These are phyloP conservation scores for Neoitamus cyanurus DNA, from an alignment of 2,888 invertebrate genomes.

Conservation along the genomic window DNA sequence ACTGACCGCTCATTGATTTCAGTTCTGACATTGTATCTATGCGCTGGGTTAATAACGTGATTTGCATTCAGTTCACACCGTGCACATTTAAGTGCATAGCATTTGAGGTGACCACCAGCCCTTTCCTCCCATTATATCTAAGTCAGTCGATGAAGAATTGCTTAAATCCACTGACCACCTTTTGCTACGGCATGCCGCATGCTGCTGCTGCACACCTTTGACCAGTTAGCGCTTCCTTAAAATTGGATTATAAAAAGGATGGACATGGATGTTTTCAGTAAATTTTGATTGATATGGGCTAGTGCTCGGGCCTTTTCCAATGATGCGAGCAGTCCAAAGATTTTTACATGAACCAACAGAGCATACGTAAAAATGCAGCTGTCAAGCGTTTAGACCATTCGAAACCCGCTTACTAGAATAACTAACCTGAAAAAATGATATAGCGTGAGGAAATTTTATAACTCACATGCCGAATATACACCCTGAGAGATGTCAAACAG, in stretches of 20 bases:
- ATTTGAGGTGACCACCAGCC: slow-evolving; percentile 6
- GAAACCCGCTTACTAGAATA: too few species aligned
- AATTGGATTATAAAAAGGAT: slow-evolving; percentile 36
- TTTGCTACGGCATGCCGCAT: not conserved
- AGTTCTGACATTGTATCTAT: slow-evolving; percentile 9
- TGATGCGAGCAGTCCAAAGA: not conserved
- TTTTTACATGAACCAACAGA: not conserved
- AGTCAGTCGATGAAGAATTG: slow-evolving; percentile 9
- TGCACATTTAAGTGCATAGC: not conserved
- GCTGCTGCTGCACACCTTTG: not conserved
- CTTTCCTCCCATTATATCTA: slow-evolving; percentile 3
- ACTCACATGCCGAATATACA: too few species aligned
- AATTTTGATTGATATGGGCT: slow-evolving; percentile 40
- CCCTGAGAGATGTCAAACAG: too few species aligned
- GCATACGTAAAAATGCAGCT: not conserved
- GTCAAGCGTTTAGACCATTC: too few species aligned
- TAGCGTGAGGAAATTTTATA: too few species aligned
- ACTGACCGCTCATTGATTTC: slow-evolving; percentile 15
- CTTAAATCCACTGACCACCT: slow-evolving; percentile 12
- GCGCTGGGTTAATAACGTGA: slow-evolving; percentile 5
- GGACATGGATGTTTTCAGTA: not conserved
- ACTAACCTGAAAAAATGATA: too few species aligned
- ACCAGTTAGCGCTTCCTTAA: not conserved
- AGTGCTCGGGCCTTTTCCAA: not conserved
- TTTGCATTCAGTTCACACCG: not conserved